Evolutionary conservation across 2,113 vertebrate genomes (phyloP).

Genomic region (Crotalus helleri): DNA sequence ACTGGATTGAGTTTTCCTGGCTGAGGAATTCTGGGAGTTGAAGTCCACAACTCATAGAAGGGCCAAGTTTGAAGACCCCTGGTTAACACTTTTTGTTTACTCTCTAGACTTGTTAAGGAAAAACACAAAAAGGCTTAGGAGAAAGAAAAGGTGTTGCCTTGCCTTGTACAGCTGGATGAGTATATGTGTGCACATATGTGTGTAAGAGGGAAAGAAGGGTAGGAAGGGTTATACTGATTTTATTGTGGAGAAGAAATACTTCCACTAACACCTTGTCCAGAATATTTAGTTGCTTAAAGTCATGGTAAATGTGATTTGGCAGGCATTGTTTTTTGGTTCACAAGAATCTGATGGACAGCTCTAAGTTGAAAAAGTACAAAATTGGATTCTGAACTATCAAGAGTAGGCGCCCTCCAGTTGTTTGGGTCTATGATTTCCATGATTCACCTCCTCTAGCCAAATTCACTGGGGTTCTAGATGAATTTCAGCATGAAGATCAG

Average conservation of each 20-base stretch:
- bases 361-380: neutral
- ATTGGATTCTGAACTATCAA: neutral
- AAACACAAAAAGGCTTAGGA: neutral
- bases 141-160: neutral
- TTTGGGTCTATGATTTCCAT: neutral
- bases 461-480: neutral
- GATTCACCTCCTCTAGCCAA: neutral
- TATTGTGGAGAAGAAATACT: neutral
- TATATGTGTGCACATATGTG: neutral
- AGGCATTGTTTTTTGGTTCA: neutral
- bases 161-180: neutral
- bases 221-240: neutral
- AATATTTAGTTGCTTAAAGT: neutral
- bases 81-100: slow-evolving; percentile 1
- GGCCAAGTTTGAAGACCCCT: too few species aligned
- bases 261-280: neutral
- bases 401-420: neutral
- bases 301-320: neutral
- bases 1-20: neutral
- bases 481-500: neutral
- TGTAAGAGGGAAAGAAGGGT: neutral
- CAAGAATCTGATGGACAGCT: neutral
- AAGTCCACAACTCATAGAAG: too few species aligned
- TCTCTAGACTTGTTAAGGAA: neutral
- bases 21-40: too few species aligned